phyloP scores from a whole-genome alignment of 2,113 vertebrate species.

The Protobothrops mucrosquamatus region DNA sequence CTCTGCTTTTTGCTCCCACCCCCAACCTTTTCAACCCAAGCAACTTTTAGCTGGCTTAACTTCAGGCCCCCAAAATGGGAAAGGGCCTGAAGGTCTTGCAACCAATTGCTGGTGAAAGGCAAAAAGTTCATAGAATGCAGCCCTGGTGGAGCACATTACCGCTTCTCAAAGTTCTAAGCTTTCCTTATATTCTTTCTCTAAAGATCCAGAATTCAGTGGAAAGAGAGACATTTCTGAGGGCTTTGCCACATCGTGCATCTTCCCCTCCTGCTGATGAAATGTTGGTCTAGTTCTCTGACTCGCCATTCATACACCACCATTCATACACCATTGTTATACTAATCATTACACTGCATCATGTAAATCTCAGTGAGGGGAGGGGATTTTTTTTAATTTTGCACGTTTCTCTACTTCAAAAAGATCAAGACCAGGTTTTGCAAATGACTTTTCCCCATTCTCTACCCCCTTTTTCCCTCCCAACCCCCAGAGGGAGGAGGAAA shows the following conservation, averaged over 20 bases:
- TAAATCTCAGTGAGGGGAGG: neutral
- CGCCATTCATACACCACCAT: neutral
- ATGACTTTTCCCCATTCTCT: neutral
- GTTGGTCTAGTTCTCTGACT: neutral
- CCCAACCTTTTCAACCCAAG: neutral
- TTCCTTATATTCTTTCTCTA: neutral
- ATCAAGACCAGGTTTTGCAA: neutral
- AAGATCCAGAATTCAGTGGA: neutral
- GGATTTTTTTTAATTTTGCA: neutral
- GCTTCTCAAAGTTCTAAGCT: neutral
- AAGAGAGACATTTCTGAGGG: neutral
- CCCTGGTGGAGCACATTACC: no score
- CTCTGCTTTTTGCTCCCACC: neutral
- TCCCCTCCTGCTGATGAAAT: neutral
- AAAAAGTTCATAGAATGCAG: neutral
- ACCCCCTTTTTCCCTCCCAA: no score
- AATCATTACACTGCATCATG: neutral
- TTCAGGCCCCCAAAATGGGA: slow-evolving; percentile 1
- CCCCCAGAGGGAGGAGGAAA: neutral
- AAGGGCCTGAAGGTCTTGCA: neutral
- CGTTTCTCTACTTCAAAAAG: neutral
- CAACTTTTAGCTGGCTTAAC: slow-evolving; percentile 21
- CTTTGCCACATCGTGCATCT: neutral
- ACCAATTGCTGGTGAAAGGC: neutral
- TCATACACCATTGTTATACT: neutral